phyloP scores from a whole-genome alignment of 2,888 invertebrate genomes.

The Hyles lineata region DNA sequence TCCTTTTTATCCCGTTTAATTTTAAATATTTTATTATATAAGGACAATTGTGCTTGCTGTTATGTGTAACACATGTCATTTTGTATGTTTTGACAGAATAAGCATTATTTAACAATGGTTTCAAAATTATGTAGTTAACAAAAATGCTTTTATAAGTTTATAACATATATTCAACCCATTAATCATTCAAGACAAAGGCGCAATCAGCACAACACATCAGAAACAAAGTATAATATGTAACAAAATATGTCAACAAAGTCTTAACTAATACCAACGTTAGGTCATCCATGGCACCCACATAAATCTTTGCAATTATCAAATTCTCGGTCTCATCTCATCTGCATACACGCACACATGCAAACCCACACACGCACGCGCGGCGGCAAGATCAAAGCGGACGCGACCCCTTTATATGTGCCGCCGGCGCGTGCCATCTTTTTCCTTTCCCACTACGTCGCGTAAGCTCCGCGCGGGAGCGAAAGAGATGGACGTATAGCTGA shows the following conservation, averaged over 20 bases:
- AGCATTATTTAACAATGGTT: too few relatives aligned
- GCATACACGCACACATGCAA: slow-evolving; percentile 74
- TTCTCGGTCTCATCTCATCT: slow-evolving; percentile 79
- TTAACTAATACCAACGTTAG: slow-evolving; percentile 33
- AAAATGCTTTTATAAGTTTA: too few relatives aligned
- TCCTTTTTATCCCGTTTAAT: background rate
- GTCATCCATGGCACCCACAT: slow-evolving; percentile 58
- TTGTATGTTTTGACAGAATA: too few relatives aligned
- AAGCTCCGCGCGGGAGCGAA: slow-evolving; percentile 63
- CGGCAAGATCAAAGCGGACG: slow-evolving; percentile 81
- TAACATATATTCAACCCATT: too few relatives aligned
- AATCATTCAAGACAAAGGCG: background rate
- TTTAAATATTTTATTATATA: background rate
- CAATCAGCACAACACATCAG: background rate
- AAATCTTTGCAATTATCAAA: slow-evolving; percentile 85
- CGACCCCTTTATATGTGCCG: slow-evolving; percentile 83
- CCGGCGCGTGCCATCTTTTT: slow-evolving; percentile 80
- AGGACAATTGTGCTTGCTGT: background rate
- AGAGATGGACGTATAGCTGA: slow-evolving; percentile 68
- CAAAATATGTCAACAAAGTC: slow-evolving; percentile 14
- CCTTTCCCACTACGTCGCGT: slow-evolving; percentile 62
- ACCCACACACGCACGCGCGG: slow-evolving; percentile 76
- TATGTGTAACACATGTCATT: too few relatives aligned
- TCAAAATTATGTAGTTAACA: too few relatives aligned
- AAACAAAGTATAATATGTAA: background rate